Evolutionary conservation across 2,113 vertebrate genomes (phyloP).

Genomic region (Glaucomys volans): DNA sequence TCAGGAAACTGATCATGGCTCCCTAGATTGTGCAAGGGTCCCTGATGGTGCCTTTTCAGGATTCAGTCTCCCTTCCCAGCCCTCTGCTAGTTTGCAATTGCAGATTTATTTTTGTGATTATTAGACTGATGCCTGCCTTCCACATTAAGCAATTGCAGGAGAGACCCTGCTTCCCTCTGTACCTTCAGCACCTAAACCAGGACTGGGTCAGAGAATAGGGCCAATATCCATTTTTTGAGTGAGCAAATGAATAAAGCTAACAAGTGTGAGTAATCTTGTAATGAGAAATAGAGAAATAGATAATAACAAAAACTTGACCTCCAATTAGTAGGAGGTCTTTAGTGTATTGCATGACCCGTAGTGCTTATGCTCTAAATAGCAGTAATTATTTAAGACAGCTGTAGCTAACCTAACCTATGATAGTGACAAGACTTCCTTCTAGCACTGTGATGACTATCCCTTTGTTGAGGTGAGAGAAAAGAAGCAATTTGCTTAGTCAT

Average conservation of each 20-base stretch:
- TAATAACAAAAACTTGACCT: neutral
- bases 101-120: neutral
- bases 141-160: neutral
- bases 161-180: neutral
- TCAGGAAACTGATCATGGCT: neutral
- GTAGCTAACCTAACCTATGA: neutral
- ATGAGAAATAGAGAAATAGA: neutral
- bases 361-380: neutral
- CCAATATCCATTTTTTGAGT: neutral
- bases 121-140: neutral
- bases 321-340: neutral
- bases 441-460: neutral
- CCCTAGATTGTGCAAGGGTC: neutral
- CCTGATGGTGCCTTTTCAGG: neutral
- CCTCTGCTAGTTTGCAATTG: neutral
- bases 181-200: neutral
- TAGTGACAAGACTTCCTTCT: neutral
- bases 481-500: neutral
- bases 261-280: neutral
- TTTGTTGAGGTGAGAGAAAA: neutral
- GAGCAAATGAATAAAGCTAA: neutral
- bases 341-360: neutral
- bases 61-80: neutral
- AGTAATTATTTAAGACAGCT: neutral
- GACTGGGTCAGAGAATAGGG: neutral